Evolutionary conservation across 2,113 vertebrate genomes (phyloP).

Genomic region (Gopherus evgoodei): DNA sequence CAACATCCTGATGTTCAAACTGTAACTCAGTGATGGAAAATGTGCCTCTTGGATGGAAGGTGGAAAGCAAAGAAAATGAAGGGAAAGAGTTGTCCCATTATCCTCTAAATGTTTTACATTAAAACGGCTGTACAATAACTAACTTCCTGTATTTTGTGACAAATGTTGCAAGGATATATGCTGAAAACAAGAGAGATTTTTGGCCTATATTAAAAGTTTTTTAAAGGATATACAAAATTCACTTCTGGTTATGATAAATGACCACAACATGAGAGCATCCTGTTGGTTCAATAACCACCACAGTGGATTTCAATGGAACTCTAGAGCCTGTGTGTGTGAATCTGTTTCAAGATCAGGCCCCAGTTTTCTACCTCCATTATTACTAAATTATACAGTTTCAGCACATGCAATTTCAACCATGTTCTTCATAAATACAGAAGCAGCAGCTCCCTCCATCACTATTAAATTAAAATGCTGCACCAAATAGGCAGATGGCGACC

Average conservation of each 20-base stretch:
- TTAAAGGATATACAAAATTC: neutral
- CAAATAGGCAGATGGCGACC: fast-evolving
- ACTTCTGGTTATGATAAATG: neutral
- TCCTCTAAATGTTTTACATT: conserved; percentile 61
- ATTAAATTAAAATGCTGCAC: neutral
- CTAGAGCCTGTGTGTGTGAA: fast-evolving
- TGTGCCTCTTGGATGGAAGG: conserved; percentile 45
- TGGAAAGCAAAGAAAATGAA: neutral
- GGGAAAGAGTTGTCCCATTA: conserved; percentile 35
- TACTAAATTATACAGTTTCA: neutral
- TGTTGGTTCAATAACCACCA: neutral
- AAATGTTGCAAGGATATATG: conserved; percentile 37
- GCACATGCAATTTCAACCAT: neutral
- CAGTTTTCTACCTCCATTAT: neutral
- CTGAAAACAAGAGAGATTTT: conserved; percentile 30
- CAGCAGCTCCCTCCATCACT: neutral
- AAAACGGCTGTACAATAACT: conserved; percentile 70
- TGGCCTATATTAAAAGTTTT: neutral
- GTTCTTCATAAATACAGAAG: neutral
- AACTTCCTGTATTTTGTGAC: conserved; percentile 52
- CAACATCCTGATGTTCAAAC: conserved; percentile 72
- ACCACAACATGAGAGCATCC: neutral
- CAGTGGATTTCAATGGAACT: neutral
- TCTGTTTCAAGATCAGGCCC: neutral
- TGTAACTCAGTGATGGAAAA: conserved; percentile 71